phyloP scores from a whole-genome alignment of 2,797 vertebrate species.

The Paratrypauchen microcephalus region DNA sequence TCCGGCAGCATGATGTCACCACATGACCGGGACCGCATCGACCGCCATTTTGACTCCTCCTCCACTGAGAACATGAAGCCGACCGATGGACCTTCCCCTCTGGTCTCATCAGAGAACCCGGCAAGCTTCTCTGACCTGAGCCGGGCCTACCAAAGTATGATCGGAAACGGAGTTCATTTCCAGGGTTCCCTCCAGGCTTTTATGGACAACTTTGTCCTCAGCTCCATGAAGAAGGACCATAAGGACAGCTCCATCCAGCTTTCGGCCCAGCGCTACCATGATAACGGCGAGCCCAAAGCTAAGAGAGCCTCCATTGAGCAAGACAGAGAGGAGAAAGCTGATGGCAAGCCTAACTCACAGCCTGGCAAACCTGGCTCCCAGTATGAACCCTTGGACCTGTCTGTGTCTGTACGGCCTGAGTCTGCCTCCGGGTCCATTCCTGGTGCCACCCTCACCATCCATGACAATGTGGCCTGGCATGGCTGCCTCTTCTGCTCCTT shows the following conservation, averaged over 20 bases:
- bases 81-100: constrained; percentile 65
- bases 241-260: constrained; percentile 78
- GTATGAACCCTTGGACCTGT: constrained; percentile 94
- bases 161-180: constrained; percentile 93
- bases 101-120: constrained; percentile 78
- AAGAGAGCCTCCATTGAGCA: constrained; percentile 72
- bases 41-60: constrained; percentile 84
- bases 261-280: constrained; percentile 77
- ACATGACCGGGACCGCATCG: constrained; percentile 77
- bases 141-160: constrained; percentile 91
- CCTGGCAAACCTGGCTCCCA: constrained; percentile 87
- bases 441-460: constrained; percentile 90
- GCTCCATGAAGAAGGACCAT: constrained; percentile 92
- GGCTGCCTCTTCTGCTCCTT: constrained; percentile 97
- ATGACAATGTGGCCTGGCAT: constrained; percentile 95
- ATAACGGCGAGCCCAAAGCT: constrained; percentile 82
- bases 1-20: constrained; percentile 84
- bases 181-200: constrained; percentile 97
- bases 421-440: constrained; percentile 84
- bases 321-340: constrained; percentile 82
- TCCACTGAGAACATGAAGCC: constrained; percentile 84
- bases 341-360: constrained; percentile 76
- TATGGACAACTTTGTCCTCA: constrained; percentile 96
- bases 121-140: constrained; percentile 90
- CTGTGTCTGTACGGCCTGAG: constrained; percentile 92